Evolutionary conservation across 2,888 invertebrate genomes (phyloP), one percentile per base, ranked within the genome.

Genomic region (Pecten maximus): DNA sequence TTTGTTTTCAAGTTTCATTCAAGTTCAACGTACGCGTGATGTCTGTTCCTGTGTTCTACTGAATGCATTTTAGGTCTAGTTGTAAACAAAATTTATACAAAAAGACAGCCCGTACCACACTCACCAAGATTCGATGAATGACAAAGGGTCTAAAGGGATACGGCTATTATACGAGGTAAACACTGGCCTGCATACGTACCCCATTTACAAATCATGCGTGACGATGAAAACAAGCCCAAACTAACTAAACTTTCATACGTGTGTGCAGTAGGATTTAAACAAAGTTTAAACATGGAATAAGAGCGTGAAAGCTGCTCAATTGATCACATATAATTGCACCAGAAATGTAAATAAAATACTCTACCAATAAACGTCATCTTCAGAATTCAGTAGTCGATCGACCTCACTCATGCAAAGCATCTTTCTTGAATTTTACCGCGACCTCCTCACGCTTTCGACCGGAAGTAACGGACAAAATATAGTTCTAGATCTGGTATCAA

Each of bases 341-440:
- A 74, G 74, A 12, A 15, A 74, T 16, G 23, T 23, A 60, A 23
- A n/a, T 23, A n/a, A 23, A 23, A 60, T 74, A 74, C 28, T 28
- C 6, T 74, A 74, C 28, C 74, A 74, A 28, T 15, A 10, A 44
- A 23, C 35, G 35, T 28, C 74, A 74, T 74, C 35, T 74, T 74
- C 74, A 35, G 35, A 35, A 2, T 74, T 74, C 8, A 12, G 44
- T 10, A 44, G 12, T 44, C 12, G 8, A 0, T 28, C 28, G 28
- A 0, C 74, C 8, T 28, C 28, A 3, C 23, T 35, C 74, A 19
- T 23, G 28, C 23, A 23, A 10, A 54, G 50, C 74, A 74, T 2
- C 35, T 8, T 74, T 74, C 74, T 74, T 74, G 74, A 74, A 74
- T 74, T 54, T 74, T 74, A 74, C 28, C 74, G 74, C 74, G 74